Evolutionary conservation across 2,113 vertebrate genomes (phyloP).

Genomic region (Raja brachyura): DNA sequence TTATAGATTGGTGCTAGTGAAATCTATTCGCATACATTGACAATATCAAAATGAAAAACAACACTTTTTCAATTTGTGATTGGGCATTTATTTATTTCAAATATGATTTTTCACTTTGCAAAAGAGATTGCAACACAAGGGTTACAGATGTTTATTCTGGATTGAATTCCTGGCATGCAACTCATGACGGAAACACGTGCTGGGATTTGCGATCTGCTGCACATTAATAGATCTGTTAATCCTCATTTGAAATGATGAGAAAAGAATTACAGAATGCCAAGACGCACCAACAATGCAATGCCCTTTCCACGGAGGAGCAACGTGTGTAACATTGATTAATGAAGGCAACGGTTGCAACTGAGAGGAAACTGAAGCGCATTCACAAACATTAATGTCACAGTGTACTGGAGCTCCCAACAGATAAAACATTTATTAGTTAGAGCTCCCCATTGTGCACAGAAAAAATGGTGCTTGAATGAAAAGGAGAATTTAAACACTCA

Average conservation of each 20-base stretch:
- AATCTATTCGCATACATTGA: background rate
- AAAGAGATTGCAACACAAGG: background rate
- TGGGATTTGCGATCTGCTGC: slow-evolving; percentile 3
- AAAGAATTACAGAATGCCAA: background rate
- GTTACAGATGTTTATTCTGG: background rate
- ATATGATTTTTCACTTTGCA: background rate
- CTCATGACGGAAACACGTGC: background rate
- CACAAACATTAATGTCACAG: background rate
- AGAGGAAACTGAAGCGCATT: slow-evolving; percentile 1
- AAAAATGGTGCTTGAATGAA: background rate
- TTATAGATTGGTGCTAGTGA: background rate
- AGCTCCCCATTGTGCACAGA: background rate
- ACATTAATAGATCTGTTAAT: slow-evolving; percentile 25
- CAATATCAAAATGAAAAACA: background rate
- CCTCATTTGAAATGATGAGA: slow-evolving; percentile 20
- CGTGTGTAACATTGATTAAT: slow-evolving; percentile 8
- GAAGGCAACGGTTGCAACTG: background rate
- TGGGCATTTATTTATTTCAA: background rate
- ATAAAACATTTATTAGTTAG: slow-evolving; percentile 17
- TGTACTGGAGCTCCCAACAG: background rate
- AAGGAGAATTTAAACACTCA: slow-evolving; percentile 20
- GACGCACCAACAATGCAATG: background rate
- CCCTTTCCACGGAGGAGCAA: slow-evolving; percentile 2
- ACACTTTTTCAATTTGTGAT: background rate
- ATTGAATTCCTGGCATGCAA: background rate